Conservation (phyloP, 2,113 vertebrate genomes). For the Micronisus gabar region DNA sequence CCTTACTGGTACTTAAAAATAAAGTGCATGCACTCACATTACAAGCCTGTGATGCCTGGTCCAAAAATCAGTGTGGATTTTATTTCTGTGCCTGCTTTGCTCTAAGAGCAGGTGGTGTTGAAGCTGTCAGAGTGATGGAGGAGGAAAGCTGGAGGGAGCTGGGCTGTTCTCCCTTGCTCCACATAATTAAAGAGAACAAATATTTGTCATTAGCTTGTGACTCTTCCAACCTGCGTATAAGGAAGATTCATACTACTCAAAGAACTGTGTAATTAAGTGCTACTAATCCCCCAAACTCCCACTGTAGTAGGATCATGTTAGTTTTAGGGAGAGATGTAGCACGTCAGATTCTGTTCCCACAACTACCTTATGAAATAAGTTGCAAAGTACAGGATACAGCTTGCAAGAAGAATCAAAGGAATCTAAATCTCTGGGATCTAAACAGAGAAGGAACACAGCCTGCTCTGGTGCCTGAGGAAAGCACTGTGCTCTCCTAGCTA, state of each 20-base stretch:
- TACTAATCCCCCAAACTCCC: not conserved
- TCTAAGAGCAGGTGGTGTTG: not conserved
- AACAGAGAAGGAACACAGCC: not conserved
- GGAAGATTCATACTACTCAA: not conserved
- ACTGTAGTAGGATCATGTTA: not conserved
- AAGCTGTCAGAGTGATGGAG: constrained; percentile 1
- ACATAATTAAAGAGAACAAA: constrained; percentile 29
- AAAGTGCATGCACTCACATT: not conserved
- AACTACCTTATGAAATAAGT: not conserved
- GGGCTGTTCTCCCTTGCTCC: not conserved
- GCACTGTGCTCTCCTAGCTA: not conserved
- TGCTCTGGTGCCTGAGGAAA: not conserved
- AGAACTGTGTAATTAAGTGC: not conserved
- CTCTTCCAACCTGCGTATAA: not conserved
- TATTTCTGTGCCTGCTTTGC: not conserved
- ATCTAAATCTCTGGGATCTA: not conserved
- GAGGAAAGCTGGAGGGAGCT: constrained; percentile 1
- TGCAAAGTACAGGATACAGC: not conserved
- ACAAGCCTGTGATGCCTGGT: not conserved
- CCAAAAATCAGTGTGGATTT: not conserved
- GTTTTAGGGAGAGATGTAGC: not conserved
- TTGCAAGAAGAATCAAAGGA: not conserved
- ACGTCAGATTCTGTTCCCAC: not conserved
- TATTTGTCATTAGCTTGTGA: constrained; percentile 53
- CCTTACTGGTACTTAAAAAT: not conserved